A percentile compares a stretch with the other conserved stretches of the same genome.
Conservation (phyloP, 2,797 vertebrate species). For the Pelobates cultripes region DNA sequence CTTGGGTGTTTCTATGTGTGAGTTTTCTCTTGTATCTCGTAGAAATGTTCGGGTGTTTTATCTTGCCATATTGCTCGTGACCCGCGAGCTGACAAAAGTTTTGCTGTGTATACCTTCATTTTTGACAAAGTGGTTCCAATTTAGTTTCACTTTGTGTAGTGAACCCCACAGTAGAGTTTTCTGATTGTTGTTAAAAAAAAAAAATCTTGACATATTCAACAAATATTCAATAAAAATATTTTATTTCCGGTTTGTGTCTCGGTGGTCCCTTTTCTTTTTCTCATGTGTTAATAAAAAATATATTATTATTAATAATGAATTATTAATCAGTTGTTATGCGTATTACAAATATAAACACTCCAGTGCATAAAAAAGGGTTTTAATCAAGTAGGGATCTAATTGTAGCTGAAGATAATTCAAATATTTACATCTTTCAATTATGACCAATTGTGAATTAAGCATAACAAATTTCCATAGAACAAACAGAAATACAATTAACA, state of each 20-base stretch:
- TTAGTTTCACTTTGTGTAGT: slow-evolving; percentile 99
- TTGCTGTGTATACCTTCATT: slow-evolving; percentile 98
- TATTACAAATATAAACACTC: too few species aligned
- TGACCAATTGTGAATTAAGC: too few species aligned
- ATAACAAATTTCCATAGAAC: too few species aligned
- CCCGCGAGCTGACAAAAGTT: slow-evolving; percentile 83
- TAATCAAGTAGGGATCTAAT: too few species aligned
- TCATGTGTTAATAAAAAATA: too few species aligned
- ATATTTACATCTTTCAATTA: too few species aligned
- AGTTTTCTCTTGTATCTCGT: slow-evolving; percentile 96
- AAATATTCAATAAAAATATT: slow-evolving; percentile 99
- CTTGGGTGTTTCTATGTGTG: slow-evolving; percentile 99
- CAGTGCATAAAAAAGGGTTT: too few species aligned
- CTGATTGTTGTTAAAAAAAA: slow-evolving; percentile 95
- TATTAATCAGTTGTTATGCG: too few species aligned
- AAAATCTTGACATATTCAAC: slow-evolving; percentile 90
- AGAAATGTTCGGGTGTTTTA: slow-evolving; percentile 96
- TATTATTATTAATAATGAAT: too few species aligned
- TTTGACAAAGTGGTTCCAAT: slow-evolving; percentile 97
- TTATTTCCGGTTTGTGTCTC: slow-evolving; percentile 98
- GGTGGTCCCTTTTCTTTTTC: background rate
- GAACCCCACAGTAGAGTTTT: slow-evolving; percentile 97
- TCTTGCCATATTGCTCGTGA: slow-evolving; percentile 92
- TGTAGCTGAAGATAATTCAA: too few species aligned
- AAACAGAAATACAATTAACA: too few species aligned